phyloP scores from a whole-genome alignment of 2,888 invertebrate species.

The Heliconius sara region DNA sequence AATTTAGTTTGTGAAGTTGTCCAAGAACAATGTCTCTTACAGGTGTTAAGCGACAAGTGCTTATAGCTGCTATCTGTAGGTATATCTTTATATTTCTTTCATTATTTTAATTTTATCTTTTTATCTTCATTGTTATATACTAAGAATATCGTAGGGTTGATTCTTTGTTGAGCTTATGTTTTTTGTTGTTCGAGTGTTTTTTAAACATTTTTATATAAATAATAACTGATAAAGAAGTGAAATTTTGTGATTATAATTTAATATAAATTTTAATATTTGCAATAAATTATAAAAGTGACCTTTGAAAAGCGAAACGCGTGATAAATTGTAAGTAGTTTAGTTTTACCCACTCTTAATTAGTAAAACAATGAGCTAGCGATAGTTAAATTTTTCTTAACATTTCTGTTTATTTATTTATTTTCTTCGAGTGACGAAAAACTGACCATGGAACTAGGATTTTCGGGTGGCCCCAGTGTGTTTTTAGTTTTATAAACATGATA shows the following conservation, averaged over 20 bases:
- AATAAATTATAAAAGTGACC: neutral
- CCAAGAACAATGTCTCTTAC: constrained; percentile 12
- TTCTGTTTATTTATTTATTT: too few relatives aligned
- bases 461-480: too few relatives aligned
- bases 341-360: neutral
- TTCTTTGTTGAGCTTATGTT: neutral
- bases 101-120: neutral
- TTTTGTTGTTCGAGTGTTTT: neutral
- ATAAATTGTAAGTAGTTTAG: neutral
- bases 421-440: too few relatives aligned
- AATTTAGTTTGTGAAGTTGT: constrained; percentile 11
- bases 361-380: too few relatives aligned
- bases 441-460: too few relatives aligned
- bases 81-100: neutral
- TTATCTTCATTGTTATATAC: neutral
- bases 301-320: neutral
- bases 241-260: too few relatives aligned
- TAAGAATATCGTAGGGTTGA: neutral
- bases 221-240: too few relatives aligned
- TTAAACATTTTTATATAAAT: neutral
- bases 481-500: too few relatives aligned
- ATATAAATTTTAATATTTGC: too few relatives aligned
- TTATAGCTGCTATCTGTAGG: constrained; percentile 16
- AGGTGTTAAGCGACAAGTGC: constrained; percentile 7
- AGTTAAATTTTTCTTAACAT: too few relatives aligned